These are phyloP conservation scores for Melanogrammus aeglefinus DNA, from an alignment of 2,797 vertebrate genomes.

Conservation along the genomic window DNA sequence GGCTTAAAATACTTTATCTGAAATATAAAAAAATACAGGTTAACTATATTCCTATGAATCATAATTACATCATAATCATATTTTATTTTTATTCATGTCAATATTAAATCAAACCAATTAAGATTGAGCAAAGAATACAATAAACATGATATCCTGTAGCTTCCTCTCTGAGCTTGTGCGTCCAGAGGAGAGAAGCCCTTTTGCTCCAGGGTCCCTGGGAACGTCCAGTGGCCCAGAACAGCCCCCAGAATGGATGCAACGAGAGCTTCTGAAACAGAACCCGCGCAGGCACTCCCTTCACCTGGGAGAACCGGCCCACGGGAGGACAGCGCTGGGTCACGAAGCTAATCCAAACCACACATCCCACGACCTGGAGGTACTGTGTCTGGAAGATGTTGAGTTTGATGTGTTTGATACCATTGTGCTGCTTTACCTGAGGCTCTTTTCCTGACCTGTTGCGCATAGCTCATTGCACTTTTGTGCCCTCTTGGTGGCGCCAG, in stretches of 20 bases:
- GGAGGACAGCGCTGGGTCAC: conserved; percentile 25
- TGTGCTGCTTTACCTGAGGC: background rate
- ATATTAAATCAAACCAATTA: background rate
- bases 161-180: conserved; percentile 48
- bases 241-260: conserved; percentile 61
- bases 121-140: background rate
- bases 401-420: background rate
- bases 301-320: conserved; percentile 42
- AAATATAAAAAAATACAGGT: background rate
- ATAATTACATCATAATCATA: background rate
- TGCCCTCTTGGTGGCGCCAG: background rate
- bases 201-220: background rate
- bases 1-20: background rate
- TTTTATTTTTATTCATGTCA: conserved; percentile 3
- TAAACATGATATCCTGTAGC: conserved; percentile 41
- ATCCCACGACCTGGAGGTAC: conserved; percentile 63
- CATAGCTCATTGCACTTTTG: background rate
- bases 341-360: conserved; percentile 25
- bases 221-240: conserved; percentile 23
- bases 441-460: background rate
- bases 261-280: conserved; percentile 61
- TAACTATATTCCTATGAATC: background rate
- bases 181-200: conserved; percentile 10
- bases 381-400: background rate
- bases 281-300: conserved; percentile 59